Evolutionary conservation across 1,140 invertebrate species (phyloP).

Genomic region (Lepidurus packardi): DNA sequence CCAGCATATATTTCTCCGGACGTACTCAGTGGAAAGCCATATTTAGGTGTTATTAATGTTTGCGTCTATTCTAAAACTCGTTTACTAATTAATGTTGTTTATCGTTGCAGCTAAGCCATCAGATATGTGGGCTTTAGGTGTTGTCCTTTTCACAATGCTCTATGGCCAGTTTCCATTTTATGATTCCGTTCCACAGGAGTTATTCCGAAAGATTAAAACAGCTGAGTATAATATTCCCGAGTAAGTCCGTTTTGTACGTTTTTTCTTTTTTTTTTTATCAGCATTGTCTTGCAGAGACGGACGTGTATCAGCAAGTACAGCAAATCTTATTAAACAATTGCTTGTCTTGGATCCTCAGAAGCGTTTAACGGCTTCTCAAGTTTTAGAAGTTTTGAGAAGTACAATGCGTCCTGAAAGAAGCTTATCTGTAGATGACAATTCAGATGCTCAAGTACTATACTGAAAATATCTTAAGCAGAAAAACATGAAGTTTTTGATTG

Average conservation of each 20-base stretch:
- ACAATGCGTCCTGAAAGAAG: background rate
- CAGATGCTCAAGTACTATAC: background rate
- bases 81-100: slow-evolving; percentile 15
- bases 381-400: background rate
- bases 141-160: slow-evolving; percentile 76
- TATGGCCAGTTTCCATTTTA: slow-evolving; percentile 85
- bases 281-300: background rate
- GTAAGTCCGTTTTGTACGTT: background rate
- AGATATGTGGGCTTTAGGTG: slow-evolving; percentile 80
- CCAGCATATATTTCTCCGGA: slow-evolving; percentile 81
- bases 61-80: background rate
- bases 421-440: background rate
- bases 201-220: slow-evolving; percentile 53
- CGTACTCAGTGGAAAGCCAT: slow-evolving; percentile 67
- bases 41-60: slow-evolving; percentile 48
- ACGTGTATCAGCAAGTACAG: background rate
- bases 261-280: background rate
- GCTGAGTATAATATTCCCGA: background rate
- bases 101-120: slow-evolving; percentile 61
- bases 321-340: background rate
- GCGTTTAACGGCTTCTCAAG: background rate
- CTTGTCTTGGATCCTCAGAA: background rate
- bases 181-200: slow-evolving; percentile 65
- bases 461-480: background rate
- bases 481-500: background rate